Conservation (phyloP, 2,113 vertebrate species). For the Cichladusa arquata region DNA sequence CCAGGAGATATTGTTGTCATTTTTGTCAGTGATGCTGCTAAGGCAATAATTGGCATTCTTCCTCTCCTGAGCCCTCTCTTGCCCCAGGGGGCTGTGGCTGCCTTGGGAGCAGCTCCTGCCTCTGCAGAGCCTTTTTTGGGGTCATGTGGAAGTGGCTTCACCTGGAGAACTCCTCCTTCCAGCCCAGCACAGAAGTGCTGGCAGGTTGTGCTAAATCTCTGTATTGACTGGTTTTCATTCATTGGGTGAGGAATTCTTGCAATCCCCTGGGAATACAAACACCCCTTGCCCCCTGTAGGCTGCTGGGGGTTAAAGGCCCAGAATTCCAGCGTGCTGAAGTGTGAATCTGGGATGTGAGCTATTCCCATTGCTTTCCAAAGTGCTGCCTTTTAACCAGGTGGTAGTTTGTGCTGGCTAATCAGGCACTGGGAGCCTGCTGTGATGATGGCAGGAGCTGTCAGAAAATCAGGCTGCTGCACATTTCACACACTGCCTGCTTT, state of each 20-base stretch:
- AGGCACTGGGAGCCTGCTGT: background rate
- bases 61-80: background rate
- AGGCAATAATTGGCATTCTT: background rate
- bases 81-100: background rate
- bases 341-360: background rate
- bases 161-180: background rate
- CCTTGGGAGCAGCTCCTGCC: background rate
- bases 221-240: background rate
- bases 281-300: rapidly evolving
- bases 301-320: background rate
- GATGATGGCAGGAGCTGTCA: background rate
- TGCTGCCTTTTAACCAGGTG: background rate
- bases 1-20: background rate
- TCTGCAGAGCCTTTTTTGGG: background rate
- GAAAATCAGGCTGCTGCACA: background rate
- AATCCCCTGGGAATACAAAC: background rate
- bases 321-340: background rate
- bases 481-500: background rate
- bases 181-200: background rate
- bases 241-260: background rate
- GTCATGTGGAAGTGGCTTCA: background rate
- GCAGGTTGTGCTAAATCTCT: background rate
- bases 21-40: background rate
- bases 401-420: background rate
- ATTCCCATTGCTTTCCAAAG: background rate